A percentile compares a stretch with the other conserved stretches of the same genome.
Evolutionary conservation across 2,888 invertebrate genomes (phyloP).

Genomic region (Dysmachus trigonus): DNA sequence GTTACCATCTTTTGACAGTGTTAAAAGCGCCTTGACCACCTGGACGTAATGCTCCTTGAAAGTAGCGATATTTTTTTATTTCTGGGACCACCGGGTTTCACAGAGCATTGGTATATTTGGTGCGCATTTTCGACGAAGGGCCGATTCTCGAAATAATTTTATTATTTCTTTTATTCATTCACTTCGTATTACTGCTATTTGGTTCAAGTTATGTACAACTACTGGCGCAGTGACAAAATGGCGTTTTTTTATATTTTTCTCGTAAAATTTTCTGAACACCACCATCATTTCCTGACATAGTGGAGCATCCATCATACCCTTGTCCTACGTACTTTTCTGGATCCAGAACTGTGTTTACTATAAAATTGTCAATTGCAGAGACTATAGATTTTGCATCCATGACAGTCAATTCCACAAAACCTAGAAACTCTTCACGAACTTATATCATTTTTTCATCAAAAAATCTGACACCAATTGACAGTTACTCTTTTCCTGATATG

Average conservation of each 20-base stretch:
- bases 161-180: conserved; percentile 53
- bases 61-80: conserved; percentile 47
- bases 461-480: conserved; percentile 53
- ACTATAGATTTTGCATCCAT: conserved; percentile 48
- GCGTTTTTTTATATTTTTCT: conserved; percentile 52
- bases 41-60: conserved; percentile 20
- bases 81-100: conserved; percentile 49
- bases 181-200: conserved; percentile 52
- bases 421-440: conserved; percentile 53
- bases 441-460: conserved; percentile 50
- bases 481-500: conserved; percentile 53
- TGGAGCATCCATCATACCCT: neutral
- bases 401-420: conserved; percentile 52
- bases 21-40: neutral
- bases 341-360: neutral
- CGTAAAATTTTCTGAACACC: conserved; percentile 54
- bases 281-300: conserved; percentile 54
- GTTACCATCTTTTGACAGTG: conserved; percentile 11
- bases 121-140: conserved; percentile 46
- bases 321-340: neutral
- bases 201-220: conserved; percentile 55
- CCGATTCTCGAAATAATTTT: conserved; percentile 49
- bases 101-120: conserved; percentile 49
- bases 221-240: conserved; percentile 54
- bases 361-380: neutral